Evolutionary conservation across 2,113 vertebrate genomes (phyloP).

Genomic region (Nicator chloris): DNA sequence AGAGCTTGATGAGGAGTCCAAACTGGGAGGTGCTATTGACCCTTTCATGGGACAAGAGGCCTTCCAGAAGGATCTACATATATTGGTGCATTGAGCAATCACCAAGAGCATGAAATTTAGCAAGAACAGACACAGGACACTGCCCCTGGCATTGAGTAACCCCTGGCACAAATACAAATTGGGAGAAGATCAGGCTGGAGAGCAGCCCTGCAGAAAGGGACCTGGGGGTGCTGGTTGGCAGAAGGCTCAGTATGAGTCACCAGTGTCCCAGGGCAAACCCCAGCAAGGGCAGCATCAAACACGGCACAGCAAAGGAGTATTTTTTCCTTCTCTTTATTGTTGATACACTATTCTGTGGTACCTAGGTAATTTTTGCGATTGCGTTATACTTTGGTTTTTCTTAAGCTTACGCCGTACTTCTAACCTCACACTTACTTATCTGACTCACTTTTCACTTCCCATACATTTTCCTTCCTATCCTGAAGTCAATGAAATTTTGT

Average conservation of each 20-base stretch:
- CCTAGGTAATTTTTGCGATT: neutral
- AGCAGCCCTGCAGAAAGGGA: neutral
- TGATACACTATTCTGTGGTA: neutral
- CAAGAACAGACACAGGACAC: neutral
- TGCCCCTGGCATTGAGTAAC: neutral
- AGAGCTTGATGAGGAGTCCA: neutral
- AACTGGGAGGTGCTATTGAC: neutral
- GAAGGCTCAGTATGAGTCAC: neutral
- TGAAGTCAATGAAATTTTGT: neutral
- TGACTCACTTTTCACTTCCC: neutral
- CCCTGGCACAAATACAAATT: accelerated
- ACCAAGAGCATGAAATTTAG: neutral
- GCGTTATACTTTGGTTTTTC: neutral
- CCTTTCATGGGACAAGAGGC: neutral
- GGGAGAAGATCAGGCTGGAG: neutral
- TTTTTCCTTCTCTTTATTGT: neutral
- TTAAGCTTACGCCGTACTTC: neutral
- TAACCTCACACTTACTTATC: neutral
- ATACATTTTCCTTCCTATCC: neutral
- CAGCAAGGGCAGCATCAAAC: neutral
- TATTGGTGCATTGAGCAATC: neutral
- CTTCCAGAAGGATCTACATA: neutral
- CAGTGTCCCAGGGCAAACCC: neutral
- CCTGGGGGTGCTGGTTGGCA: neutral
- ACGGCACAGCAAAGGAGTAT: accelerated